Conservation (phyloP, 1,140 invertebrate genomes). For the Drosophila willistoni region DNA sequence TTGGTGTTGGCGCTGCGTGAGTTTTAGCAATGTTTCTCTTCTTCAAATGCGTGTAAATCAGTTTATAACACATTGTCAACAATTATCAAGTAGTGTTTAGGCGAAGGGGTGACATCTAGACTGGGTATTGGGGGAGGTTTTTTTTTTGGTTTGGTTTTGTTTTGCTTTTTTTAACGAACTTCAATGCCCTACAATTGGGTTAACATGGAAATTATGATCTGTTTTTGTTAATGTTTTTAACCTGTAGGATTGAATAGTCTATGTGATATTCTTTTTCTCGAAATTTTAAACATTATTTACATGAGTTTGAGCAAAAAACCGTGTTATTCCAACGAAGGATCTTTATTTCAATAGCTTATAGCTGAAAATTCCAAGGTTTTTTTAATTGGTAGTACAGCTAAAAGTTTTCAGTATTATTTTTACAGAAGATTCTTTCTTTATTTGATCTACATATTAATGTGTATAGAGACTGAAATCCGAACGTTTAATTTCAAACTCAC, state of each 20-base stretch:
- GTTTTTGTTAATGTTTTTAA: background rate
- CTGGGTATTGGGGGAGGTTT: slow-evolving; percentile 3
- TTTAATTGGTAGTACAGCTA: no score
- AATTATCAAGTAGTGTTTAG: slow-evolving; percentile 74
- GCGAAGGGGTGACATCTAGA: slow-evolving; percentile 18
- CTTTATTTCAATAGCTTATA: no score
- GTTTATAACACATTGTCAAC: slow-evolving; percentile 81
- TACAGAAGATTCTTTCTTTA: no score
- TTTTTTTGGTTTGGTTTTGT: slow-evolving; percentile 11
- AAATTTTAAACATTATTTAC: no score
- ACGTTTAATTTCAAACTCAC: no score
- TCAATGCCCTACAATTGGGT: slow-evolving; percentile 22
- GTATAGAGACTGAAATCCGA: no score
- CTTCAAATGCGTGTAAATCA: slow-evolving; percentile 77
- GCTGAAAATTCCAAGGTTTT: no score
- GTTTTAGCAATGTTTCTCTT: slow-evolving; percentile 75
- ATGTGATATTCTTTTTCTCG: no score
- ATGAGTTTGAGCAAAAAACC: no score
- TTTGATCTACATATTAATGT: no score
- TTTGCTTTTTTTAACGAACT: slow-evolving; percentile 4
- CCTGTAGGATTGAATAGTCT: background rate
- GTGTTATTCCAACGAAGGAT: no score
- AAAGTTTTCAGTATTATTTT: no score
- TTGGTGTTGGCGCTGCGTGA: slow-evolving; percentile 73
- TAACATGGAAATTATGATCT: background rate